phyloP scores from a whole-genome alignment of 92 coral and sea anemone species.

The Micromussa lordhowensis region DNA sequence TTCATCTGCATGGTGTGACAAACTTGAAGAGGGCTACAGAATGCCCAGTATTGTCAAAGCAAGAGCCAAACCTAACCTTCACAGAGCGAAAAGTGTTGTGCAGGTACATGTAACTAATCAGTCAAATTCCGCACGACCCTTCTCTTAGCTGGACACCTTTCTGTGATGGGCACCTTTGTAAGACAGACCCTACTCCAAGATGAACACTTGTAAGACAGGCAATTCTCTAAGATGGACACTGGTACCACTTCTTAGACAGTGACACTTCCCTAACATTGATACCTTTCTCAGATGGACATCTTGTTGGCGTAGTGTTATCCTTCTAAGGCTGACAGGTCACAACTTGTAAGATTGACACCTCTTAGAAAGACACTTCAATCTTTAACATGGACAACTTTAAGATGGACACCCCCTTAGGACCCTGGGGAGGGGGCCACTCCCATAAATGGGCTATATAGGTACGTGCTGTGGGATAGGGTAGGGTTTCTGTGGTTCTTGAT shows the following conservation, averaged over 20 bases:
- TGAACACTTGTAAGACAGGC: not conserved
- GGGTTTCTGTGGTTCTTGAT: too few species aligned
- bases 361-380: too few species aligned
- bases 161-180: not conserved
- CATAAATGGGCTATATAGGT: too few species aligned
- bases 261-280: too few species aligned
- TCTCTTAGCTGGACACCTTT: not conserved
- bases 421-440: too few species aligned
- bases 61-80: constrained; percentile 67
- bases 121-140: too few species aligned
- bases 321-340: too few species aligned
- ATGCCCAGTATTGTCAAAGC: constrained; percentile 80
- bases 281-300: too few species aligned
- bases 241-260: too few species aligned
- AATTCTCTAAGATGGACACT: not conserved
- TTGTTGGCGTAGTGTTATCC: too few species aligned
- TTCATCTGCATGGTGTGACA: constrained; percentile 89
- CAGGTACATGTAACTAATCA: constrained; percentile 55
- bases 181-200: not conserved
- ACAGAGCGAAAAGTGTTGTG: constrained; percentile 72
- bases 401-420: not conserved
- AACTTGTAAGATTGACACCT: too few species aligned
- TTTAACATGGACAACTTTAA: not conserved
- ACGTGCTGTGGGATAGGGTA: too few species aligned
- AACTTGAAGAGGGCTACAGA: constrained; percentile 64